Conservation (phyloP, 2,888 invertebrate genomes). For the Tetranychus truncatus region DNA sequence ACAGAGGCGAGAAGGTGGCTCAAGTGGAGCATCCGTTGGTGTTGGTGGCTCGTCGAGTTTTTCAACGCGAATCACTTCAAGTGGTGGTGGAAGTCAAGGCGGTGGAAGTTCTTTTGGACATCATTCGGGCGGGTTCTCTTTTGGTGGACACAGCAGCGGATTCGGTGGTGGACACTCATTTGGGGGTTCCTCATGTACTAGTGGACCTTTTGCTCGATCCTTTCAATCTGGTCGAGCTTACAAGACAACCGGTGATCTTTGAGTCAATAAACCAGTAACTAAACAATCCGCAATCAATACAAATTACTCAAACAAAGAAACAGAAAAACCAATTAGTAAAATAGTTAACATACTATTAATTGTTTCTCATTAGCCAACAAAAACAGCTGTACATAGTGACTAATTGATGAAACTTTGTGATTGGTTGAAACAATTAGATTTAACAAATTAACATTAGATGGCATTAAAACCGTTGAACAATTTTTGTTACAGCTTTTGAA, state of each 20-base stretch:
- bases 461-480: background rate
- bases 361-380: no score
- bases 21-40: background rate
- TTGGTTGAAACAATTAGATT: background rate
- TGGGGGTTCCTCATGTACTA: background rate
- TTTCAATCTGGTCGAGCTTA: constrained; percentile 2
- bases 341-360: no score
- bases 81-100: background rate
- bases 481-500: background rate
- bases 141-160: background rate
- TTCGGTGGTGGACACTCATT: background rate
- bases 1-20: constrained; percentile 14
- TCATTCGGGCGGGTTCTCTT: background rate
- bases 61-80: background rate
- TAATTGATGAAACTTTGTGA: background rate
- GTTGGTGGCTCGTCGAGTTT: background rate
- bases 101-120: background rate
- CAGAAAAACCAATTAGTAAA: background rate
- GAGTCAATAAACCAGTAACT: background rate
- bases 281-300: background rate
- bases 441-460: background rate
- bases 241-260: constrained; percentile 7
- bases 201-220: constrained; percentile 8
- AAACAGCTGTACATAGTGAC: no score
- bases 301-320: background rate